A percentile compares a stretch with the other conserved stretches of the same genome.
phyloP scores from a whole-genome alignment of 2,113 vertebrate genomes.

The Menidia beryllina region DNA sequence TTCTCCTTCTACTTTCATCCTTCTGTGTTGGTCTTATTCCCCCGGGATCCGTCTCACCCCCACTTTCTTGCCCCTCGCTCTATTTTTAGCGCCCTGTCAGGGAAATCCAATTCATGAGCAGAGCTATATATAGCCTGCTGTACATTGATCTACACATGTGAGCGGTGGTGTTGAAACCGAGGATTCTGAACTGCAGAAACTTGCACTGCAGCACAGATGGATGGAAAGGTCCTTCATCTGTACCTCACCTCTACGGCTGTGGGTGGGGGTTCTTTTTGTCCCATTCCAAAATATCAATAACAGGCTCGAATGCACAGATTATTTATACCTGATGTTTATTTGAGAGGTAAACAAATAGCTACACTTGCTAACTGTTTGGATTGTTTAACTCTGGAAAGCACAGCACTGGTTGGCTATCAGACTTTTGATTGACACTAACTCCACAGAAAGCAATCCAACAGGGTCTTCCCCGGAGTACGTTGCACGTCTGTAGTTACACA shows the following conservation, averaged over 20 bases:
- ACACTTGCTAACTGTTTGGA: no score
- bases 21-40: conserved; percentile 44
- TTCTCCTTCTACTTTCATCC: conserved; percentile 23
- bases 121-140: conserved; percentile 60
- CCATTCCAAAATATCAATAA: no score
- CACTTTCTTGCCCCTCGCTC: conserved; percentile 43
- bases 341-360: no score
- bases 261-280: not conserved
- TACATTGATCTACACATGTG: conserved; percentile 57
- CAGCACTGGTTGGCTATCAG: no score
- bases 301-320: no score
- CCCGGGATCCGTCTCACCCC: conserved; percentile 49
- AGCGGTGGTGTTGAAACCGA: conserved; percentile 25
- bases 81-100: conserved; percentile 69
- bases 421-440: no score
- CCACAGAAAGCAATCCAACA: no score
- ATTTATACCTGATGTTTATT: no score
- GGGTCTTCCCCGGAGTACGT: no score
- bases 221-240: not conserved
- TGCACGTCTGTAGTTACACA: no score
- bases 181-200: conserved; percentile 41
- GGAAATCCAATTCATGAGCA: conserved; percentile 65
- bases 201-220: conserved; percentile 4
- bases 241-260: not conserved
- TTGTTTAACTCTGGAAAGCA: no score